Base-by-base conservation (phyloP, 1,140 invertebrate species). In the Patella vulgata region DNA sequence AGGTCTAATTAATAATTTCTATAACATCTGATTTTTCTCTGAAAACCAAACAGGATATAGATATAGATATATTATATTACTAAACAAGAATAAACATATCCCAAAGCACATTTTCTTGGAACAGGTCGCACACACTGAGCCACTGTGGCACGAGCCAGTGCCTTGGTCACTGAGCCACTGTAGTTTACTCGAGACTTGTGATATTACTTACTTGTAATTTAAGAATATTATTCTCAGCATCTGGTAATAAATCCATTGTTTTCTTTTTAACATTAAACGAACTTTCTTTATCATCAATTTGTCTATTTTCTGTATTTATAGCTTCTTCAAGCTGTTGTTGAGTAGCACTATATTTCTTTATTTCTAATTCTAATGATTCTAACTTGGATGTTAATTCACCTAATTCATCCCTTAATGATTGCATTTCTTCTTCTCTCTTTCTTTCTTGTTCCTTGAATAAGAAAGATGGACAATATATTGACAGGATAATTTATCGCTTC, bases 211-310 rank as follows among this genome's bases (percentile, higher is more conserved):
- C 82, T 73, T 84, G 80, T 52, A 83, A 71, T 81, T 91, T 91
- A 5, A 81, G 75, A 40, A 91, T 84, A 77, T 91, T 91, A 42
- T 87, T 86, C 46, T 89, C 88, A 9, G 86, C 87, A 71, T 89
- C 85, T 68, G 87, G 84, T 42, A 91, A 76, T 19, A 92, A 80
- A 68, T 89, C 88, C 17, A 89, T 84, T 0, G 89, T 89, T 76
- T 87, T 87, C 57, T 87, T 86, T 78, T 89, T 89, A 19, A 85
- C 80, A 54, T 67, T 72, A 59, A 75, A 83, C 1, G 59, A 67
- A 14, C 83, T 79, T 59, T 85, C 77, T 62, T 82, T 76, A 19
- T 82, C 78, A 17, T 64, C 39, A 33, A 72, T 75, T 43, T 68
- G 62, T 31, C 70, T 56, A 17, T 52, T 56, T 39, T 74, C 68